phyloP scores from a whole-genome alignment of 2,888 invertebrate species.

The Pinctada fucata region DNA sequence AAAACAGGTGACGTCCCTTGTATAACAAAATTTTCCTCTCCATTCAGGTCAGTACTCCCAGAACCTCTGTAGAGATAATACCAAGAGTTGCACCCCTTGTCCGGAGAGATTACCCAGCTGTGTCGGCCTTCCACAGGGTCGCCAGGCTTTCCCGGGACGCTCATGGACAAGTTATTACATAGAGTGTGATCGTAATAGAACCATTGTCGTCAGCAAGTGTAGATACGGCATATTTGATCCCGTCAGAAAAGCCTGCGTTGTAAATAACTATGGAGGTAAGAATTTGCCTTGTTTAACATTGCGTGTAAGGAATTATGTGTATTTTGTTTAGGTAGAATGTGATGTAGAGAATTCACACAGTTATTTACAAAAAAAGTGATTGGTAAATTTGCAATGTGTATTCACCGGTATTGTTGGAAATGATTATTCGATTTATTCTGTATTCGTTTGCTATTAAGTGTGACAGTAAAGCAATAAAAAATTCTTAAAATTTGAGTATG shows the following conservation, averaged over 20 bases:
- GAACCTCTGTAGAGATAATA: conserved; percentile 52
- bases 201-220: conserved; percentile 54
- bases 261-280: not conserved
- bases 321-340: no score
- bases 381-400: no score
- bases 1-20: no score
- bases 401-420: no score
- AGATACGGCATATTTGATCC: conserved; percentile 37
- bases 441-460: no score
- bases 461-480: no score
- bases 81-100: conserved; percentile 52
- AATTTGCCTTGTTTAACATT: not conserved
- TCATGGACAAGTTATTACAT: conserved; percentile 58
- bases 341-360: no score
- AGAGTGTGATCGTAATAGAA: conserved; percentile 56
- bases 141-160: conserved; percentile 53
- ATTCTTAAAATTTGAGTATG: no score
- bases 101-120: conserved; percentile 56
- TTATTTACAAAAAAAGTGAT: no score
- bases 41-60: conserved; percentile 55
- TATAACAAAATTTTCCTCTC: no score
- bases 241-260: conserved; percentile 40
- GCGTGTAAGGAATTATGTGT: no score
- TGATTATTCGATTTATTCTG: no score
- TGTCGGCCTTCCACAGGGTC: conserved; percentile 52